Conservation (phyloP, 2,797 vertebrate species). For the Acanthurus leucopareius region DNA sequence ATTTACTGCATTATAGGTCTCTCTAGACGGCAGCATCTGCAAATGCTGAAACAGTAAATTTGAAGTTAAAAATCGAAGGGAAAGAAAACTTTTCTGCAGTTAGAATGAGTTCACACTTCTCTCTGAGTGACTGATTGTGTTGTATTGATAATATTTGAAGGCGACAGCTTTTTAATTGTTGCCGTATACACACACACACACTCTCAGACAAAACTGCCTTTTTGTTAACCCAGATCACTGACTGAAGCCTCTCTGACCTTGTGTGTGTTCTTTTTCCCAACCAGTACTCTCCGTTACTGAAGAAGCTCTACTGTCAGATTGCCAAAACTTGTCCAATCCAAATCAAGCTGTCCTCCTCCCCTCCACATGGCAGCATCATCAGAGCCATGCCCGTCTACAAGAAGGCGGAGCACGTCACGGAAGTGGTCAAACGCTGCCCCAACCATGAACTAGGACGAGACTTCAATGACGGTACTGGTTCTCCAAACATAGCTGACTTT, state of each 20-base stretch:
- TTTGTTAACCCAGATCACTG: background rate
- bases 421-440: constrained; percentile 98
- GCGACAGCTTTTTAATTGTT: constrained; percentile 1
- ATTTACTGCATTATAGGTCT: background rate
- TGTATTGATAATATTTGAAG: background rate
- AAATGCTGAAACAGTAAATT: background rate
- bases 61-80: background rate
- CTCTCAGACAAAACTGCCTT: background rate
- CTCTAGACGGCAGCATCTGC: background rate
- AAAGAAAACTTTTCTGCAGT: background rate
- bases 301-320: constrained; percentile 99
- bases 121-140: background rate
- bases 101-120: background rate
- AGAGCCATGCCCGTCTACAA: constrained; percentile 98
- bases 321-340: constrained; percentile 99
- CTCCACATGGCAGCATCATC: constrained; percentile 93
- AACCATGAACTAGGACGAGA: constrained; percentile 97
- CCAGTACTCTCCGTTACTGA: constrained; percentile 96
- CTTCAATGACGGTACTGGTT: constrained; percentile 92
- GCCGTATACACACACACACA: constrained; percentile 2
- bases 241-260: background rate
- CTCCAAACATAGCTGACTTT: background rate
- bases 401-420: constrained; percentile 97
- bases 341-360: constrained; percentile 91
- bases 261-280: constrained; percentile 35